Conservation (phyloP, 1,140 invertebrate genomes). For the Bombus picipes region DNA sequence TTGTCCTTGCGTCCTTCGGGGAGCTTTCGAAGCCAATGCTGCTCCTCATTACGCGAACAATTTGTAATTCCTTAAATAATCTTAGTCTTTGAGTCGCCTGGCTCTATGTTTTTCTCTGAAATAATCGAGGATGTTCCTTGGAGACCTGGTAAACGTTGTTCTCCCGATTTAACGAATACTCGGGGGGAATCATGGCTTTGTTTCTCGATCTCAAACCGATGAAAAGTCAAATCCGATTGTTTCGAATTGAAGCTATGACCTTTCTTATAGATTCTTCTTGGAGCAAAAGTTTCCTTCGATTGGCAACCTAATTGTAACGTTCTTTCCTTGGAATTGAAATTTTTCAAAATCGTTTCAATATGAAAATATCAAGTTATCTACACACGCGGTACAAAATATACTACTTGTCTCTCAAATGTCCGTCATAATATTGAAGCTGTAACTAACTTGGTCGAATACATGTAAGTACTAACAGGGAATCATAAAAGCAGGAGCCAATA, state of each 20-base stretch:
- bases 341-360: no score
- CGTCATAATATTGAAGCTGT: neutral
- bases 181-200: neutral
- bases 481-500: neutral
- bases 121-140: neutral
- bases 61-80: constrained; percentile 36
- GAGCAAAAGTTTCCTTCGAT: neutral
- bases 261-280: neutral
- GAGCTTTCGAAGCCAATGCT: constrained; percentile 5
- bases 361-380: no score
- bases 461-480: neutral
- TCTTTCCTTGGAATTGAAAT: no score
- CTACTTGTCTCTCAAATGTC: no score
- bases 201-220: neutral
- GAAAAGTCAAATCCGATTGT: neutral
- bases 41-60: constrained; percentile 6
- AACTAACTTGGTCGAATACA: neutral
- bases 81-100: neutral
- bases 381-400: neutral
- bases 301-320: no score
- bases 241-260: neutral
- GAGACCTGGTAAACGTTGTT: neutral
- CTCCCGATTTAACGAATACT: neutral
- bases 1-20: constrained; percentile 24
- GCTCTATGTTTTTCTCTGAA: neutral